These are phyloP conservation scores for Botia kubotai DNA, from an alignment of 2,797 vertebrate species.

Conservation along the genomic window DNA sequence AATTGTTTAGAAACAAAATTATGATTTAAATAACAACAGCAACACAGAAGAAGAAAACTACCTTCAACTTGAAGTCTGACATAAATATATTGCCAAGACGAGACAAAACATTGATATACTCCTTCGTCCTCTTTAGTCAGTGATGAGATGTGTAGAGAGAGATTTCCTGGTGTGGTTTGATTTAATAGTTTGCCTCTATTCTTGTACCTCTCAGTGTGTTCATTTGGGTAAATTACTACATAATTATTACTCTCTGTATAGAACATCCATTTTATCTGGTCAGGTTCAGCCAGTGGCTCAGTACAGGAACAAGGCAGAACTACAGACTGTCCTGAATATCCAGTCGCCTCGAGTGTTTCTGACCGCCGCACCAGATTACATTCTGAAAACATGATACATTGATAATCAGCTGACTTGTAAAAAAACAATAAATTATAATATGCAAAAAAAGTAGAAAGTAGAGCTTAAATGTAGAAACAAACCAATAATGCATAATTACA, in stretches of 20 bases:
- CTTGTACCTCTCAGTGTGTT: slow-evolving; percentile 1
- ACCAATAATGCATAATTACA: neutral
- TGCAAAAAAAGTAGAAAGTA: neutral
- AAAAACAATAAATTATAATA: no score
- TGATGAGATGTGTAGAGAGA: slow-evolving; percentile 44
- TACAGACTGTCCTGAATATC: slow-evolving; percentile 15
- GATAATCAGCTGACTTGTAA: neutral
- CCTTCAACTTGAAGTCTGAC: neutral
- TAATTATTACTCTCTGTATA: rapidly evolving
- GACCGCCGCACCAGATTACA: neutral
- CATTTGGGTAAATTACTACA: neutral
- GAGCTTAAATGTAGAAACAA: neutral
- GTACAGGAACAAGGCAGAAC: slow-evolving; percentile 30
- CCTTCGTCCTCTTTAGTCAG: slow-evolving; percentile 1
- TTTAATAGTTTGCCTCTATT: slow-evolving; percentile 14
- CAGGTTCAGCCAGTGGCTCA: slow-evolving; percentile 26
- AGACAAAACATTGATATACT: neutral
- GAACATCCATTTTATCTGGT: neutral
- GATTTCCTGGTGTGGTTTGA: slow-evolving; percentile 21
- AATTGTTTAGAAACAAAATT: neutral
- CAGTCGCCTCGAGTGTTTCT: neutral
- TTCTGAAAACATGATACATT: neutral
- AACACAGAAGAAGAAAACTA: neutral
- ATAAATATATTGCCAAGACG: rapidly evolving
- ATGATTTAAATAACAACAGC: neutral